These are phyloP conservation scores for Drosophila orena DNA, from an alignment of 1,140 invertebrate species.

Conservation along the genomic window DNA sequence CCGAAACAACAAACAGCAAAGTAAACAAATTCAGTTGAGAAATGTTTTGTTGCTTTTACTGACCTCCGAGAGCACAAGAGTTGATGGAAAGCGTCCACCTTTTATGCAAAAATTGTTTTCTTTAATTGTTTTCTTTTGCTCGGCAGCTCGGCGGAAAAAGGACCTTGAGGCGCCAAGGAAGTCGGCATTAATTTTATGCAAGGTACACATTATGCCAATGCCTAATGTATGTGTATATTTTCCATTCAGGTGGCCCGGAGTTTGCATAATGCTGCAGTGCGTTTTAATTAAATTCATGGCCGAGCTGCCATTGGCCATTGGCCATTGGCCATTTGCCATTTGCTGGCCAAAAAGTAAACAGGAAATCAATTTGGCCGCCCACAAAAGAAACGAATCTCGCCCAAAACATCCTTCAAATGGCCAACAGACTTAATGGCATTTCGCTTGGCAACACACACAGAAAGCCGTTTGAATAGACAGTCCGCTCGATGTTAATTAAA, in stretches of 20 bases:
- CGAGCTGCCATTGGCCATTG: slow-evolving; percentile 28
- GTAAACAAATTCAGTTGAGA: slow-evolving; percentile 43
- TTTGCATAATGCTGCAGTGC: slow-evolving; percentile 41
- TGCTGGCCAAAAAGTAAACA: slow-evolving; percentile 64
- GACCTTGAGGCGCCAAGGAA: slow-evolving; percentile 22
- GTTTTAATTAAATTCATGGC: slow-evolving; percentile 68
- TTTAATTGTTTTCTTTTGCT: slow-evolving; percentile 53
- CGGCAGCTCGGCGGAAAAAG: neutral
- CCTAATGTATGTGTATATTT: slow-evolving; percentile 44
- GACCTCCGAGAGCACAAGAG: slow-evolving; percentile 18
- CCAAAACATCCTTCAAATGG: slow-evolving; percentile 38
- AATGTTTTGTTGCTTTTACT: slow-evolving; percentile 44
- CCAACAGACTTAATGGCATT: slow-evolving; percentile 55
- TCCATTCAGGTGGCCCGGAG: slow-evolving; percentile 11
- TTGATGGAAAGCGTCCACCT: slow-evolving; percentile 26
- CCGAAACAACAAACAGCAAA: slow-evolving; percentile 34
- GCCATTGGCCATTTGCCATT: slow-evolving; percentile 37
- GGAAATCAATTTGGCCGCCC: slow-evolving; percentile 64
- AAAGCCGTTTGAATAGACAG: slow-evolving; percentile 30
- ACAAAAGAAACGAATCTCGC: slow-evolving; percentile 28
- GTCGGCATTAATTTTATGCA: slow-evolving; percentile 56
- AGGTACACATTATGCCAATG: slow-evolving; percentile 56
- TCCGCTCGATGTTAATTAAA: slow-evolving; percentile 68
- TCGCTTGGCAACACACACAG: slow-evolving; percentile 34
- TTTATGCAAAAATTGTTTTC: slow-evolving; percentile 54